Evolutionary conservation across 1,140 invertebrate species (phyloP).

Genomic region (Pseudomyrmex cubaensis): DNA sequence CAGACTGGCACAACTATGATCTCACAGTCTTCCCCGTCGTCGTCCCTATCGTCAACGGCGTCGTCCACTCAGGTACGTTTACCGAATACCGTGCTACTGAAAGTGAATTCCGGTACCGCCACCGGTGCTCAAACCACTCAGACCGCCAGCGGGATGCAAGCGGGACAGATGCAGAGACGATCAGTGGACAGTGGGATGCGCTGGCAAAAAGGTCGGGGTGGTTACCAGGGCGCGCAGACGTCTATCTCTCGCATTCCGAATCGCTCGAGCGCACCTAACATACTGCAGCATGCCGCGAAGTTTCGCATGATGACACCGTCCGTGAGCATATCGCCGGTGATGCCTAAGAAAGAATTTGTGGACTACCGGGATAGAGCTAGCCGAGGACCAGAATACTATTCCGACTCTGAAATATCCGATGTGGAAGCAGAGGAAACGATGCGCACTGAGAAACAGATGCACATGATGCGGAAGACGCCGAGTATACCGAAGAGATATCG

Average conservation of each 20-base stretch:
- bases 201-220: conserved; percentile 76
- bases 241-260: conserved; percentile 82
- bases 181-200: conserved; percentile 73
- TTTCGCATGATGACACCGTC: conserved; percentile 86
- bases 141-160: conserved; percentile 62
- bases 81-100: conserved; percentile 79
- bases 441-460: conserved; percentile 78
- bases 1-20: conserved; percentile 78
- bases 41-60: conserved; percentile 63
- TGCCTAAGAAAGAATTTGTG: conserved; percentile 83
- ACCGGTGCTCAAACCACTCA: conserved; percentile 64
- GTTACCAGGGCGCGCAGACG: conserved; percentile 77
- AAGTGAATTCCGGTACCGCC: conserved; percentile 77
- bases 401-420: conserved; percentile 83
- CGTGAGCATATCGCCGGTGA: conserved; percentile 84
- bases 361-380: conserved; percentile 53
- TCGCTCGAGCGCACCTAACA: conserved; percentile 72
- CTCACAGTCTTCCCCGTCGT: conserved; percentile 64
- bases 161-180: conserved; percentile 81
- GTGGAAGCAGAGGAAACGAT: conserved; percentile 80
- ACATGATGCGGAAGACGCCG: conserved; percentile 75
- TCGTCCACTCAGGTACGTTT: conserved; percentile 76
- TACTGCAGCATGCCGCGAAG: conserved; percentile 79
- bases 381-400: conserved; percentile 77
- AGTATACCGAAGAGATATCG: conserved; percentile 76